Base-by-base conservation (phyloP, 2,797 vertebrate genomes). In the Emydoidea blandingii region DNA sequence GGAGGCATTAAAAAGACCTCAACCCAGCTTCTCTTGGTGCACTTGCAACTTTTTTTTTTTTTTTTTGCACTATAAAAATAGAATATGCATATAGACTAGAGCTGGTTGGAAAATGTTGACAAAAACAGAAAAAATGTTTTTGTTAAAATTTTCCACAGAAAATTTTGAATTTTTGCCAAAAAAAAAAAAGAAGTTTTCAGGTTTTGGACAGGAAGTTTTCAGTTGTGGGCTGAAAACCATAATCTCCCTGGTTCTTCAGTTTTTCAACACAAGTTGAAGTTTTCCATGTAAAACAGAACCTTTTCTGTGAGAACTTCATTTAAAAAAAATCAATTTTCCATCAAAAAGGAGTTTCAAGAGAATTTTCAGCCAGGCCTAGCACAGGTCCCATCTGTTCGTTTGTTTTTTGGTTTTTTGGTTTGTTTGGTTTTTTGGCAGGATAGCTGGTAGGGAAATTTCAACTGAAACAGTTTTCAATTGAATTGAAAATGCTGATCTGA, bases 271-370 rank as follows among this genome's bases (percentile, higher is more conserved):
- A 23, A 85, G 2, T 16, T 83, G 84, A 49, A 49, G 8, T 78
- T 78, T 87, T 50, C 3, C 3, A 15, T 86, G 49, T 47, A 56
- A 59, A 50, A 29, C 27, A 9, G 29, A n/a, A 83, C 14, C 8
- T 21, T 91, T 89, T 89, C 89, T 95, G 47, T 37, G 91, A 85
- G 62, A 92, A 81, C 62, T 52, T 34, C 14, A 47, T 47, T 76
- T 1, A 57, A 93, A 86, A 34, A 49, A 47, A 2, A 52, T 2
- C 81, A 49, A 18, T 79, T 83, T 78, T 88, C 79, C 68, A 27
- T 85, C 56, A 62, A 79, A 91, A 78, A 1, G 2, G 56, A 44
- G 59, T 85, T 93, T 27, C 85, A 0, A 8, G 80, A 85, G 83
- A 37, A n/a, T 54, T 81, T 85, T 1, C 1, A 81, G 93, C 53